Evolutionary conservation across 2,888 invertebrate species (phyloP).

Genomic region (Pollenia labialis): DNA sequence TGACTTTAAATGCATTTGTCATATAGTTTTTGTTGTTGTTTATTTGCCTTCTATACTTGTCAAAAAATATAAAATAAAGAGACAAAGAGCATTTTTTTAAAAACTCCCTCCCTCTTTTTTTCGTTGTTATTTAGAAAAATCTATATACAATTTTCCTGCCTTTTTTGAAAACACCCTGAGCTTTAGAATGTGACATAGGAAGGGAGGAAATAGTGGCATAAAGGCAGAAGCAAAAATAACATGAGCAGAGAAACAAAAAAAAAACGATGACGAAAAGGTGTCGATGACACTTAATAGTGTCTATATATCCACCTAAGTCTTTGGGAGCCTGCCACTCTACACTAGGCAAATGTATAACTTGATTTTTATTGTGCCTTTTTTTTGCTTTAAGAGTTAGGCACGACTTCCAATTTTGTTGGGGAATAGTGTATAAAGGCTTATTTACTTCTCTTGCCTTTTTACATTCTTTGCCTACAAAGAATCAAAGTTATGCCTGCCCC

Average conservation of each 20-base stretch:
- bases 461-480: no score
- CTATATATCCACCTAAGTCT: constrained; percentile 12
- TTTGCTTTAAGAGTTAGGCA: neutral
- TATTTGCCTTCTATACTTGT: constrained; percentile 18
- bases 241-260: neutral
- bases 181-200: neutral
- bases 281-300: constrained; percentile 79
- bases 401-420: no score
- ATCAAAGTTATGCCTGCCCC: no score
- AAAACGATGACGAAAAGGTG: constrained; percentile 75
- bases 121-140: constrained; percentile 7
- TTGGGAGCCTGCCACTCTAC: constrained; percentile 11
- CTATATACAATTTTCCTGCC: constrained; percentile 20
- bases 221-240: constrained; percentile 13
- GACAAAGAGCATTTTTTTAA: constrained; percentile 33
- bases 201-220: neutral
- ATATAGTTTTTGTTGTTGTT: constrained; percentile 56
- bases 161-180: constrained; percentile 10
- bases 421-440: neutral
- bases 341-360: neutral
- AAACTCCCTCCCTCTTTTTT: constrained; percentile 30
- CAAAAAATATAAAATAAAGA: constrained; percentile 33
- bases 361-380: no score
- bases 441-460: neutral
- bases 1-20: constrained; percentile 76